phyloP scores from a whole-genome alignment of 2,888 invertebrate genomes.

The Galerucella pusilla region DNA sequence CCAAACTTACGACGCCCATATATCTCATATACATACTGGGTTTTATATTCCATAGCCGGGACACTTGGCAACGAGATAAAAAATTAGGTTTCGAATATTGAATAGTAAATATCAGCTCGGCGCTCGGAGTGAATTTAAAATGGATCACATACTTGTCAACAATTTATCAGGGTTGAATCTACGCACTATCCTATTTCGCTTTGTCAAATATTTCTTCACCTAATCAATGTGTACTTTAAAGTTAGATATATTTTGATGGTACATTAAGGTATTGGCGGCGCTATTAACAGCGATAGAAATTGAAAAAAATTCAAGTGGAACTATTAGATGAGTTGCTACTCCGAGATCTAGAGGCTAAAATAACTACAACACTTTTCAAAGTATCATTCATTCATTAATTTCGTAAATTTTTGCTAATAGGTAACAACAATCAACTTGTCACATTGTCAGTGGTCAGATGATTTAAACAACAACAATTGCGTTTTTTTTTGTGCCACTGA shows the following conservation, averaged over 20 bases:
- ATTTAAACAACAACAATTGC: too few species aligned
- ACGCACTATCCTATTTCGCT: conserved; percentile 13
- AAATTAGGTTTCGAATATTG: conserved; percentile 37
- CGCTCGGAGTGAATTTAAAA: conserved; percentile 32
- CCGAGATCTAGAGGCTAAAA: too few species aligned
- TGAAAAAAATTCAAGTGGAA: too few species aligned
- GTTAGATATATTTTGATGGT: not conserved
- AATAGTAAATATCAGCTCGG: conserved; percentile 36
- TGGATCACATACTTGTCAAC: conserved; percentile 25
- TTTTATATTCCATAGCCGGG: conserved; percentile 39
- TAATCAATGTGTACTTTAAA: not conserved
- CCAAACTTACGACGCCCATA: conserved; percentile 53
- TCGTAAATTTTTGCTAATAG: too few species aligned
- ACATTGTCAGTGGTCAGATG: too few species aligned
- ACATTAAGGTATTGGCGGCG: too few species aligned
- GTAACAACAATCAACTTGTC: too few species aligned
- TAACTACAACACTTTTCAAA: too few species aligned
- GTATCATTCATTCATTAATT: too few species aligned
- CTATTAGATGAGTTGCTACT: too few species aligned
- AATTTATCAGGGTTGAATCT: conserved; percentile 24
- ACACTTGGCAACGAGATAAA: conserved; percentile 31
- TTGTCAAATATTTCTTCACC: not conserved
- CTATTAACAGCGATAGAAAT: too few species aligned
- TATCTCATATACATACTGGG: conserved; percentile 41
- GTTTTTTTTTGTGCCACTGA: too few species aligned